Percentiles rank a stretch among this genome's conserved stretches.
phyloP scores from a whole-genome alignment of 2,888 invertebrate species.

The Dryobota labecula region DNA sequence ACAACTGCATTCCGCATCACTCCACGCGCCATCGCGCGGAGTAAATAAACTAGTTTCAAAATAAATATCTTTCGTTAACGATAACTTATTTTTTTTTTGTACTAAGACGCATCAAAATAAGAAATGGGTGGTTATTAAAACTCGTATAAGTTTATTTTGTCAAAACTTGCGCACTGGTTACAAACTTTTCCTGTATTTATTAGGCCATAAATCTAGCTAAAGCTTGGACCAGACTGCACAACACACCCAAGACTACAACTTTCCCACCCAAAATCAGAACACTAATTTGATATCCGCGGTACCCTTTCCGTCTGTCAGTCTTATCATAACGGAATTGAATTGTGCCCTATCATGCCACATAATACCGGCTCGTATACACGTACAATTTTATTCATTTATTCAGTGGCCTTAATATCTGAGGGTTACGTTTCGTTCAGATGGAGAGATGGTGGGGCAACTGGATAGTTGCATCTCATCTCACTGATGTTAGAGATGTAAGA shows the following conservation, averaged over 20 bases:
- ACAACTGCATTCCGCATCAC: too few relatives aligned
- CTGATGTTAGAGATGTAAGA: not conserved
- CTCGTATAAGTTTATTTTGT: too few relatives aligned
- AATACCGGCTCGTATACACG: constrained; percentile 53
- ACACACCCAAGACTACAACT: constrained; percentile 1
- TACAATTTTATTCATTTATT: constrained; percentile 62
- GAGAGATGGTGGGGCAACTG: not conserved
- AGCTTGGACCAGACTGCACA: not conserved
- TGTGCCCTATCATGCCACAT: constrained; percentile 57
- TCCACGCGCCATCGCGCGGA: too few relatives aligned
- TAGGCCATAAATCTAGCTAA: not conserved
- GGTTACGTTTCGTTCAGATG: constrained; percentile 36
- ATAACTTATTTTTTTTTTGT: too few relatives aligned
- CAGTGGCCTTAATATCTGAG: constrained; percentile 55
- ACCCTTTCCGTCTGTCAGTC: constrained; percentile 58
- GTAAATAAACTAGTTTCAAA: too few relatives aligned
- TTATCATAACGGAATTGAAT: constrained; percentile 59
- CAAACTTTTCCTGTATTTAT: too few relatives aligned
- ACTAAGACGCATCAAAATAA: too few relatives aligned
- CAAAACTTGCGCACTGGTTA: too few relatives aligned
- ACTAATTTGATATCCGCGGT: constrained; percentile 54
- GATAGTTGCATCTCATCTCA: constrained; percentile 26
- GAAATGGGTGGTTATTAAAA: too few relatives aligned
- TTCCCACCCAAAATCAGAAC: constrained; percentile 41
- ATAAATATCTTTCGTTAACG: too few relatives aligned